A percentile compares a stretch with the other conserved stretches of the same genome.
phyloP scores from a whole-genome alignment of 2,888 invertebrate species.

The Tenthredo amoena region DNA sequence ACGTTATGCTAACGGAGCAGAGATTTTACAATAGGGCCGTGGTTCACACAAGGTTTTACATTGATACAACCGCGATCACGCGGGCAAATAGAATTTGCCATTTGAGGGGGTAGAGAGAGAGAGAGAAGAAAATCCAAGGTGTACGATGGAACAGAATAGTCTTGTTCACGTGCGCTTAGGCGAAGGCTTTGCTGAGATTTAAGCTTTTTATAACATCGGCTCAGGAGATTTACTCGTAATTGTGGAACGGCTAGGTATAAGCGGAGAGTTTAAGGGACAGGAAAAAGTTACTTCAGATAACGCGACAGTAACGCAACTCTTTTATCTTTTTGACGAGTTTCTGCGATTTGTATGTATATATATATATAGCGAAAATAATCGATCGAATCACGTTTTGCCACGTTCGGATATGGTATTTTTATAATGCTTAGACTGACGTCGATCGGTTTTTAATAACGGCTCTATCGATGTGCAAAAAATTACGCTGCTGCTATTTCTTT shows the following conservation, averaged over 20 bases:
- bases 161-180: not conserved
- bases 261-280: not conserved
- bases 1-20: constrained; percentile 13
- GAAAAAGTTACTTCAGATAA: not conserved
- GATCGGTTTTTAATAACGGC: not conserved
- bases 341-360: not conserved
- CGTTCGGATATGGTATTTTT: not conserved
- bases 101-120: not conserved
- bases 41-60: not conserved
- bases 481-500: not conserved
- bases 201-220: constrained; percentile 15
- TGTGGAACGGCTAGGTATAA: not conserved
- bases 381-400: not conserved
- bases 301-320: not conserved
- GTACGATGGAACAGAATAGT: not conserved
- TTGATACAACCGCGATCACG: not conserved
- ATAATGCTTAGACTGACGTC: not conserved
- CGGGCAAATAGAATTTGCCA: not conserved
- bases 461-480: not conserved
- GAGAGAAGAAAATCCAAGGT: constrained; percentile 26
- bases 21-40: constrained; percentile 19
- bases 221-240: not conserved
- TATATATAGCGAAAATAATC: too few species aligned
- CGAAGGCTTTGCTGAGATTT: constrained; percentile 30
- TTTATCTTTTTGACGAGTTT: not conserved